A percentile compares a stretch with the other conserved stretches of the same genome.
Evolutionary conservation across 1,140 invertebrate genomes (phyloP).

Genomic region (Caerostris extrusa): DNA sequence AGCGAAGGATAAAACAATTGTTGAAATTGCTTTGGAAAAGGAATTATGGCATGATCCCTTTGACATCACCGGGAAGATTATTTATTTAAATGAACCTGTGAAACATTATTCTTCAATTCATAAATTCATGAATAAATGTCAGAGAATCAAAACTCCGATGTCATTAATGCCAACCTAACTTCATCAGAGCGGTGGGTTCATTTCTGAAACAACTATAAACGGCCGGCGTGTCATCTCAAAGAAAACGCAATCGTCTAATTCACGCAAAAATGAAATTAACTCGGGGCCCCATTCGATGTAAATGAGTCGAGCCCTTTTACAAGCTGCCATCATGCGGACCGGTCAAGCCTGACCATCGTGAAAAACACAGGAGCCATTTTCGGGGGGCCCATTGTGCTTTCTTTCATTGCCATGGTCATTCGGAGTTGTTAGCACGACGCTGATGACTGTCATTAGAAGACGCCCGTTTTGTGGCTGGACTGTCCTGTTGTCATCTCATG

Average conservation of each 20-base stretch:
- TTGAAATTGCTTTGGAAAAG: no score
- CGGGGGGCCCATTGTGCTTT: slow-evolving; percentile 12
- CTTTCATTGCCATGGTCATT: slow-evolving; percentile 53
- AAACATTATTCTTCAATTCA: no score
- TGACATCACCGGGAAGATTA: no score
- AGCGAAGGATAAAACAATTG: no score
- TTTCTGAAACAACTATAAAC: neutral
- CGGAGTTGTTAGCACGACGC: slow-evolving; percentile 52
- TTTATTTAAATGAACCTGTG: no score
- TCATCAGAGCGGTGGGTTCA: no score
- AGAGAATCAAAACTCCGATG: no score
- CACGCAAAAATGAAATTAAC: slow-evolving; percentile 63
- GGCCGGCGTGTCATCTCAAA: neutral
- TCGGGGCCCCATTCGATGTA: slow-evolving; percentile 58
- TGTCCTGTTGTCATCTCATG: slow-evolving; percentile 56
- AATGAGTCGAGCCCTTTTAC: slow-evolving; percentile 25
- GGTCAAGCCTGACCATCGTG: slow-evolving; percentile 67
- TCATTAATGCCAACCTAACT: no score
- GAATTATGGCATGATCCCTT: no score
- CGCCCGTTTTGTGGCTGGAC: slow-evolving; percentile 49
- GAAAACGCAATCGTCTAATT: slow-evolving; percentile 51
- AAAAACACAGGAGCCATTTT: slow-evolving; percentile 39
- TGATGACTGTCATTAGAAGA: slow-evolving; percentile 62
- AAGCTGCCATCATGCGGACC: slow-evolving; percentile 43
- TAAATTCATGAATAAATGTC: no score